These are phyloP conservation scores for Ibidorhyncha struthersii DNA, from an alignment of 2,113 vertebrate genomes.

Conservation along the genomic window DNA sequence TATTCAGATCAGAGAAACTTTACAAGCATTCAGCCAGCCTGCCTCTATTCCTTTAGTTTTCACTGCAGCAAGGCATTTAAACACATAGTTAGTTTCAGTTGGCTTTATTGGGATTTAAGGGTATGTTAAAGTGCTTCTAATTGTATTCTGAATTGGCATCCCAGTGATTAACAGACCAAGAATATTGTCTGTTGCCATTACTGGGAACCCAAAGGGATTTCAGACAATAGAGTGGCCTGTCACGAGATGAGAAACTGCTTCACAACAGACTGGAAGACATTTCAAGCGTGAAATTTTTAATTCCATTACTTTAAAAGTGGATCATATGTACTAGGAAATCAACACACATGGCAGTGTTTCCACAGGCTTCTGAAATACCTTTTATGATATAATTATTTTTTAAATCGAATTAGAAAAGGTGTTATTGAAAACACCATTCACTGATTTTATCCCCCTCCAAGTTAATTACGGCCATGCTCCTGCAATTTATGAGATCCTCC, in stretches of 20 bases:
- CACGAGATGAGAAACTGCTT: background rate
- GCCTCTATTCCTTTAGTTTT: background rate
- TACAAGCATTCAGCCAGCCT: background rate
- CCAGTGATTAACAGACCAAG: background rate
- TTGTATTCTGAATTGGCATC: background rate
- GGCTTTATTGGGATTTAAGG: background rate
- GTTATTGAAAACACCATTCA: background rate
- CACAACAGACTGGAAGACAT: background rate
- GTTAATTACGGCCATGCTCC: background rate
- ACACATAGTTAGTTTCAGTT: background rate
- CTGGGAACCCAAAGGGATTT: background rate
- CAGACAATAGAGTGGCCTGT: background rate
- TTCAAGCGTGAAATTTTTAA: background rate
- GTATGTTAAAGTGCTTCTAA: background rate
- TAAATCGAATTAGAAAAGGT: background rate
- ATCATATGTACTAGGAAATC: background rate
- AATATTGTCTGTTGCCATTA: background rate
- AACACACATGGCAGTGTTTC: background rate
- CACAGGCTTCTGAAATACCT: background rate
- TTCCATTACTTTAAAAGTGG: background rate
- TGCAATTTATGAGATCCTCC: background rate
- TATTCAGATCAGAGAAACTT: background rate
- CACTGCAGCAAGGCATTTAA: background rate
- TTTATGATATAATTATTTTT: background rate
- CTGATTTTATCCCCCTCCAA: background rate